Evolutionary conservation across 2,113 vertebrate genomes (phyloP).

Genomic region (Lepus americanus): DNA sequence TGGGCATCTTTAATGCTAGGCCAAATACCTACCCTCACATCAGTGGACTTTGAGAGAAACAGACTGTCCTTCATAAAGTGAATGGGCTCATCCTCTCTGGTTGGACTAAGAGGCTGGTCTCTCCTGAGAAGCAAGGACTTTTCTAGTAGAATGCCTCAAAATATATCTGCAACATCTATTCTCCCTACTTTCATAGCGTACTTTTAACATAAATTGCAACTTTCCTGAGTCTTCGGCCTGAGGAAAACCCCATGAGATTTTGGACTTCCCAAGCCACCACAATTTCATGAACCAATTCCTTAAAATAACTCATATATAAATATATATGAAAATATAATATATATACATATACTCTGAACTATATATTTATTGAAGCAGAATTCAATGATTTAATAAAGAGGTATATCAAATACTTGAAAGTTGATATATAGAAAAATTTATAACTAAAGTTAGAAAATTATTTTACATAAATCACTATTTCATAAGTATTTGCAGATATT

Average conservation of each 20-base stretch:
- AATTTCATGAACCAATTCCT: not conserved
- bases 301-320: too few species aligned
- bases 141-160: not conserved
- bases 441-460: not conserved
- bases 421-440: not conserved
- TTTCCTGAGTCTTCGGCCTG: not conserved
- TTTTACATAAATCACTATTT: not conserved
- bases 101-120: not conserved
- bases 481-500: not conserved
- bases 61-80: not conserved
- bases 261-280: not conserved
- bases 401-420: not conserved
- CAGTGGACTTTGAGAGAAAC: not conserved
- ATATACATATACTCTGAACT: not conserved
- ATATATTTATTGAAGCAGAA: not conserved
- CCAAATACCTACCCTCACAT: too few species aligned
- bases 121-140: not conserved
- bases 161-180: not conserved
- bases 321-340: too few species aligned
- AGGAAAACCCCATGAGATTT: not conserved
- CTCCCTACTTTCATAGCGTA: not conserved
- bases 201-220: not conserved
- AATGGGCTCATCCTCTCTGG: not conserved
- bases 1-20: too few species aligned
- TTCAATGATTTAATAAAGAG: not conserved